Base-by-base conservation (phyloP, 1,140 invertebrate genomes). In the Hylaeus anthracinus region DNA sequence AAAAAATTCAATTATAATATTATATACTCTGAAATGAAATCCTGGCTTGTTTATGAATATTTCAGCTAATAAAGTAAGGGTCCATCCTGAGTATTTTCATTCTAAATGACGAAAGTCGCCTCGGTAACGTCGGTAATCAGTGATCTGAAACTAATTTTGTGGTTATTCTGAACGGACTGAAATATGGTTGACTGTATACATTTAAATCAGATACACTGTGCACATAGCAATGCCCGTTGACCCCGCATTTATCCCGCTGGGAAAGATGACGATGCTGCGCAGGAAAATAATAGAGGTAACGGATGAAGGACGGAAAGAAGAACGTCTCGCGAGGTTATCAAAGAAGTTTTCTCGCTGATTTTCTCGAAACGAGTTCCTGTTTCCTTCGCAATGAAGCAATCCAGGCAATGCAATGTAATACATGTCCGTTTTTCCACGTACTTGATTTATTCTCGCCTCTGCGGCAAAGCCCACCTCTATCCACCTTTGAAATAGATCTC, bases 361-460 rank as follows among this genome's bases (percentile, higher is more conserved):
- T 76, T 67, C 74, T 14, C 41, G 60, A 43, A 72, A 58, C 56
- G 70, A 86, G 81, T 80, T 83, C 81, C 64, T 67, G 55, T 15
- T 60, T 41, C 69, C 48, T 6, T 48, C 3, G 26, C 56, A 45
- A 78, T 14, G 75, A 71, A 53, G 58, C 41, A 81, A 70, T 81
- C 72, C 86, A 82, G 79, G 85, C 43, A 74, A 88, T 85, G 90
- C 88, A 90, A 90, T 88, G 84, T 79, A 88, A 83, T 89, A 88
- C 90, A 86, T 88, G 90, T 90, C 89, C 88, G 89, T 88, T 91
- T 91, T 89, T 91, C 88, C 89, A 82, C 86, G 72, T 88, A 72
- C 85, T 83, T 88, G 83, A 90, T 90, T 91, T 90, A 90, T 90
- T 88, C 86, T 76, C 77, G 77, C 65, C 81, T 78, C 72, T 75